These are phyloP conservation scores for Pteronura brasiliensis DNA, from an alignment of 2,113 vertebrate species.

Conservation along the genomic window DNA sequence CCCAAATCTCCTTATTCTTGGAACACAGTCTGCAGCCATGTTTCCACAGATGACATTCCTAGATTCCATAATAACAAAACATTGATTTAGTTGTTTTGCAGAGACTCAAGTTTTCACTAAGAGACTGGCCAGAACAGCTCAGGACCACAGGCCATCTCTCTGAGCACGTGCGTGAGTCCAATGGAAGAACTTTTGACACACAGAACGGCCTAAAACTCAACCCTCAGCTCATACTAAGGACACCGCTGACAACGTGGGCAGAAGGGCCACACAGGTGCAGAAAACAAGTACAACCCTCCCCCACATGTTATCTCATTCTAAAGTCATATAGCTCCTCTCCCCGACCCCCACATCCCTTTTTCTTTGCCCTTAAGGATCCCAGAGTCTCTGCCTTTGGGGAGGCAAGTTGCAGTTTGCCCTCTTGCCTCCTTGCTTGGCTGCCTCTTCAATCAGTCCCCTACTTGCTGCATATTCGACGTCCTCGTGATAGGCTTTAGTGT, in stretches of 20 bases:
- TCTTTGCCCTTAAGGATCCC: neutral
- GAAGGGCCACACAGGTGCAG: neutral
- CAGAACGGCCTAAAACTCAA: neutral
- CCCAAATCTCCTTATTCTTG: neutral
- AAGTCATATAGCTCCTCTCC: neutral
- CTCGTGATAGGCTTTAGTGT: neutral
- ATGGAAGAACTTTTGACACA: neutral
- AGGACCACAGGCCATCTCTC: neutral
- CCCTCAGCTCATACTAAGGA: neutral
- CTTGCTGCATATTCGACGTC: neutral
- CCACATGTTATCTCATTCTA: neutral
- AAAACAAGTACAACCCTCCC: neutral
- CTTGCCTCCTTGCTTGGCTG: neutral
- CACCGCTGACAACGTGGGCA: neutral
- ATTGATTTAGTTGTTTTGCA: neutral
- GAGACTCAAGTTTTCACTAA: neutral
- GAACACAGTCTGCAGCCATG: neutral
- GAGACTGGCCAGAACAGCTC: neutral
- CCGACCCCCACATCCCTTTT: neutral
- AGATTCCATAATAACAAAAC: neutral
- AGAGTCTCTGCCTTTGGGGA: neutral
- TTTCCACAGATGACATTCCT: neutral
- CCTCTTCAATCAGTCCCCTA: neutral
- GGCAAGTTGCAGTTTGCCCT: neutral
- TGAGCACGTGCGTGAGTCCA: neutral